phyloP scores from a whole-genome alignment of 2,888 invertebrate genomes.

The Cephus pygmeus region DNA sequence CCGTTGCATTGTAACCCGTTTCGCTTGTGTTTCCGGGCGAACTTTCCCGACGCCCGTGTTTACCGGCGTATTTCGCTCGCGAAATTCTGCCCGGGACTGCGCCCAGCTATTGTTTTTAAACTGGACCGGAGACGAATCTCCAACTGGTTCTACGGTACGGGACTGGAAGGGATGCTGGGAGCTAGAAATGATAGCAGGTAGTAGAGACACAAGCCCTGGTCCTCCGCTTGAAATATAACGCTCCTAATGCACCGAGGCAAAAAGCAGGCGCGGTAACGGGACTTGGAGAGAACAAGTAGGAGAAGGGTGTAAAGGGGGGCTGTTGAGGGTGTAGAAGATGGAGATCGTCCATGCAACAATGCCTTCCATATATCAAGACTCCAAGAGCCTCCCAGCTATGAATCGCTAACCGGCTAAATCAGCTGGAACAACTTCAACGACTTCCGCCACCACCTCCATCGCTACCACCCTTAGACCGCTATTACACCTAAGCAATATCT shows the following conservation, averaged over 20 bases:
- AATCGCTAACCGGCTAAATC: constrained; percentile 29
- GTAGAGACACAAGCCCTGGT: constrained; percentile 28
- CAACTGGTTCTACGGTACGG: constrained; percentile 27
- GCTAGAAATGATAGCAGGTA: constrained; percentile 5
- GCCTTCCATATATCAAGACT: constrained; percentile 37
- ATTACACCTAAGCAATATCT: too few species aligned
- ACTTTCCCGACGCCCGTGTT: too few species aligned
- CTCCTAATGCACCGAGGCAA: constrained; percentile 47
- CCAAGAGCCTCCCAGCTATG: constrained; percentile 26
- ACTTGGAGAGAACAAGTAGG: constrained; percentile 13
- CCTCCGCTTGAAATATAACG: constrained; percentile 45
- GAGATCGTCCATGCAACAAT: constrained; percentile 39
- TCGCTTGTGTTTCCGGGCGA: too few species aligned
- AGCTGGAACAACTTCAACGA: constrained; percentile 25
- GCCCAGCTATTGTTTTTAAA: constrained; percentile 44
- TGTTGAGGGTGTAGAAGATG: constrained; percentile 18
- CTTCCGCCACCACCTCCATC: not conserved
- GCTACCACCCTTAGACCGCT: not conserved
- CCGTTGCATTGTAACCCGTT: too few species aligned
- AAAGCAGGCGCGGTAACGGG: constrained; percentile 23
- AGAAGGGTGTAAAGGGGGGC: not conserved
- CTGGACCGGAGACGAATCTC: constrained; percentile 4
- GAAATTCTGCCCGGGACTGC: constrained; percentile 14
- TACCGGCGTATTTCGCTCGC: constrained; percentile 13
- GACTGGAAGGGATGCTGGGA: not conserved